Conservation (phyloP, 1,140 invertebrate genomes). For the Eulimnadia texana region DNA sequence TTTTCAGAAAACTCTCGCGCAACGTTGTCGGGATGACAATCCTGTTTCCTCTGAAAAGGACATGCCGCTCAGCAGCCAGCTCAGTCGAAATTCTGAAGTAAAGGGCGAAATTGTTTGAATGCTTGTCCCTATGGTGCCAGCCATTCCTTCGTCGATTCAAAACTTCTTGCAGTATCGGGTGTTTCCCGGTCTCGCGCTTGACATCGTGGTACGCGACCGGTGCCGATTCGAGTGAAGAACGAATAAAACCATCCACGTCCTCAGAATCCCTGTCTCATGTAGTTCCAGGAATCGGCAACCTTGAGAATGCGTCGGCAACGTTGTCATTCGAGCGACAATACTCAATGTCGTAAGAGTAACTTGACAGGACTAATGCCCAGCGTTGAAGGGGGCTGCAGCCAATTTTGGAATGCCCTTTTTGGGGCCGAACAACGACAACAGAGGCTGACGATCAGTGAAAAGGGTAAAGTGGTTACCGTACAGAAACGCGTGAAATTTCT, state of each 20-base stretch:
- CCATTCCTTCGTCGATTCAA: not conserved
- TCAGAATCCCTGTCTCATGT: conserved; percentile 21
- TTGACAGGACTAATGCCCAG: conserved; percentile 26
- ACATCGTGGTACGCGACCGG: not conserved
- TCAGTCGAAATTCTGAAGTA: not conserved
- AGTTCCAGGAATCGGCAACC: conserved; percentile 21
- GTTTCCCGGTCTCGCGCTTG: not conserved
- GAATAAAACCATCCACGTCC: not conserved
- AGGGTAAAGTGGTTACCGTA: conserved; percentile 30
- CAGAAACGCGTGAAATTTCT: conserved; percentile 35
- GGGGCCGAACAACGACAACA: conserved; percentile 28
- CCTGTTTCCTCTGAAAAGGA: not conserved
- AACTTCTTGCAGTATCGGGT: not conserved
- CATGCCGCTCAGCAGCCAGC: not conserved
- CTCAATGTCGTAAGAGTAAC: conserved; percentile 27
- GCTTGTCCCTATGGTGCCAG: not conserved
- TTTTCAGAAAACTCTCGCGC: conserved; percentile 25
- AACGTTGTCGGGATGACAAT: not conserved
- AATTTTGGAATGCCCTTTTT: conserved; percentile 25
- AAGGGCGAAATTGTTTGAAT: not conserved
- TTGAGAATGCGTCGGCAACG: conserved; percentile 24
- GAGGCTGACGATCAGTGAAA: conserved; percentile 33
- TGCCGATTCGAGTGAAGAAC: not conserved
- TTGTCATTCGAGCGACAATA: conserved; percentile 23
- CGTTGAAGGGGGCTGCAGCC: conserved; percentile 24